These are phyloP conservation scores for Hyperoplus lanceolatus DNA, from an alignment of 2,797 vertebrate species.

Conservation along the genomic window DNA sequence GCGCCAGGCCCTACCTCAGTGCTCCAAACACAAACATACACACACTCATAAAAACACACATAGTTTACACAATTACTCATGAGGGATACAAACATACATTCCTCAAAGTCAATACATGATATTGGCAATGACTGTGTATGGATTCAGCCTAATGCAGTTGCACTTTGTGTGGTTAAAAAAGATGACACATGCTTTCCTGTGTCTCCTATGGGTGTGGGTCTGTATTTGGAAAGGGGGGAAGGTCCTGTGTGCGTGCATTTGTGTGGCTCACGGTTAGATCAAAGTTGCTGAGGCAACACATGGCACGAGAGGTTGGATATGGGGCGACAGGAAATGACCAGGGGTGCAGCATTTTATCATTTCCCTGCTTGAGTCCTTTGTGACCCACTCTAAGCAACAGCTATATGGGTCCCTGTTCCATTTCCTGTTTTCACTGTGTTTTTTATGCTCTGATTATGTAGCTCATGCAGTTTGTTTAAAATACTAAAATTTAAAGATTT, in stretches of 20 bases:
- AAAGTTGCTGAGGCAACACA: constrained; percentile 51
- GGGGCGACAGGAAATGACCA: constrained; percentile 68
- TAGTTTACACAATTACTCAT: constrained; percentile 9
- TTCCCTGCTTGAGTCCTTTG: constrained; percentile 62
- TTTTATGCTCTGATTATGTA: background rate
- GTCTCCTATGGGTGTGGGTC: constrained; percentile 1
- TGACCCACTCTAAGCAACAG: constrained; percentile 30
- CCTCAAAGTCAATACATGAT: constrained; percentile 16
- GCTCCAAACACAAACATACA: constrained; percentile 24
- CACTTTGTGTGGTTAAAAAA: background rate
- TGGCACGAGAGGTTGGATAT: constrained; percentile 41
- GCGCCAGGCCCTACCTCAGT: constrained; percentile 43
- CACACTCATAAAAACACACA: constrained; percentile 6
- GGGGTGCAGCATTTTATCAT: constrained; percentile 56
- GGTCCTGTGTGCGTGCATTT: constrained; percentile 2
- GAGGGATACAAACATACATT: constrained; percentile 13
- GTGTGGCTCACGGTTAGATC: constrained; percentile 13
- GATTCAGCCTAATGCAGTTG: constrained; percentile 2
- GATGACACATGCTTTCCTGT: background rate
- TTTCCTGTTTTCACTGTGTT: constrained; percentile 71
- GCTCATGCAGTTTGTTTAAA: constrained; percentile 1
- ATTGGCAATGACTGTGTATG: constrained; percentile 1
- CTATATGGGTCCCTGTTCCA: constrained; percentile 50
- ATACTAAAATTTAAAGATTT: background rate
- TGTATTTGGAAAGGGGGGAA: constrained; percentile 20